Evolutionary conservation across 2,113 vertebrate genomes (phyloP).

Genomic region (Strix aluco): DNA sequence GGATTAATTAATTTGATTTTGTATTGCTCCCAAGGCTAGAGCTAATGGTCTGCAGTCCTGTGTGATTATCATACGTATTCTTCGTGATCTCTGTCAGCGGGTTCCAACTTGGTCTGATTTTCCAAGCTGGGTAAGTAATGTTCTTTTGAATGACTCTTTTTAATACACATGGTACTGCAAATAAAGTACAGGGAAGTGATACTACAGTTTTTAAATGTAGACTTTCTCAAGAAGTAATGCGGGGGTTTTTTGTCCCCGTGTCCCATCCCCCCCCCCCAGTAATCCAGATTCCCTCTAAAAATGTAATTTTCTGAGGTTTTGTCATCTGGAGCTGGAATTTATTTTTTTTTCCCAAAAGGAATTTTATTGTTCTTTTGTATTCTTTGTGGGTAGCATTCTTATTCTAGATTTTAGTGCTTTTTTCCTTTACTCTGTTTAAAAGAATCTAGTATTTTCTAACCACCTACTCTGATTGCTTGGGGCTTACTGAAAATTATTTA

Average conservation of each 20-base stretch:
- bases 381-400: background rate
- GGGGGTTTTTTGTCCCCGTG: background rate
- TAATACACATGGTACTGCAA: background rate
- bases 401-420: background rate
- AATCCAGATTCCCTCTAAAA: background rate
- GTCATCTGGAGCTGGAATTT: background rate
- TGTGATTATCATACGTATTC: conserved; percentile 97
- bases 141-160: background rate
- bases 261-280: background rate
- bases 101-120: conserved; percentile 97
- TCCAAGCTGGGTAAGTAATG: conserved; percentile 93
- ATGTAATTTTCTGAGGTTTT: background rate
- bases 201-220: background rate
- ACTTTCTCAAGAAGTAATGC: background rate
- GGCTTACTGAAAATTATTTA: background rate
- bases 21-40: conserved; percentile 96
- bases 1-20: conserved; percentile 84
- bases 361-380: background rate
- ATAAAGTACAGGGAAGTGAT: background rate
- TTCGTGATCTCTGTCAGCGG: conserved; percentile 95
- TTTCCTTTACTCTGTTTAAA: background rate
- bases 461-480: background rate
- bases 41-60: conserved; percentile 99
- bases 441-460: background rate
- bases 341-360: background rate